Base-by-base conservation (phyloP, 2,797 vertebrate genomes). In the Spinus pinus region DNA sequence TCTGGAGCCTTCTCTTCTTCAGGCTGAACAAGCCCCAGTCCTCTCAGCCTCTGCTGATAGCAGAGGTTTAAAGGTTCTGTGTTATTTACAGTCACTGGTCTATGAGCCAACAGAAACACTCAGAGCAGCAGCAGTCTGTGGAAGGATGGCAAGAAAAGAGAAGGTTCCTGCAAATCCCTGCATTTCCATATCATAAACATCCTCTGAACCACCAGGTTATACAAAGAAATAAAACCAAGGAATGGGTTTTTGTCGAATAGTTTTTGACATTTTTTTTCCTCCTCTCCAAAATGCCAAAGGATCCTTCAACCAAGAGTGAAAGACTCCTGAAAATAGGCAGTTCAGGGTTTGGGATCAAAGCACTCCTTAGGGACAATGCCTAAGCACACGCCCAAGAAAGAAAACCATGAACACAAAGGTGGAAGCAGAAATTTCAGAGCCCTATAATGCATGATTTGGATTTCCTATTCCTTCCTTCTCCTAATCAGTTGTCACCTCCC, bases 201-300 rank as follows among this genome's bases (percentile, higher is more conserved):
- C 28, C 33, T 86, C 11, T 1, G 0, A 60, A 25, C 5, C 28
- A 93, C 12, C 24, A 86, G 20, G 11, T 35, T 53, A 51, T 8
- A 51, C 3, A 77, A 70, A 51, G 15, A 82, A 80, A 79, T 28
- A 58, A 89, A 81, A 31, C 1, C 8, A 51, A 20, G 15, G 10
- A 23, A 44, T 11, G 21, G 3, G 1, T 49, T 80, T 87, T 88
- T 5, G 1, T 39, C 24, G 14, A 74, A 15, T 4, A 0, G 1
- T 0, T 54, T 69, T 58, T 66, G 20, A 3, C 4, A 12, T 18
- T 27, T 21, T 24, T 15, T 22, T 17, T 20, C 1, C 7, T 19
- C 4, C 5, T 39, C 9, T 21, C 15, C 4, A 10, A 39, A 62
- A 31, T 9, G 22, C 23, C 71, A 66, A 44, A 5, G 5, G 14